These are phyloP conservation scores for Lasiommata megera DNA, from an alignment of 2,888 invertebrate genomes.

Conservation along the genomic window DNA sequence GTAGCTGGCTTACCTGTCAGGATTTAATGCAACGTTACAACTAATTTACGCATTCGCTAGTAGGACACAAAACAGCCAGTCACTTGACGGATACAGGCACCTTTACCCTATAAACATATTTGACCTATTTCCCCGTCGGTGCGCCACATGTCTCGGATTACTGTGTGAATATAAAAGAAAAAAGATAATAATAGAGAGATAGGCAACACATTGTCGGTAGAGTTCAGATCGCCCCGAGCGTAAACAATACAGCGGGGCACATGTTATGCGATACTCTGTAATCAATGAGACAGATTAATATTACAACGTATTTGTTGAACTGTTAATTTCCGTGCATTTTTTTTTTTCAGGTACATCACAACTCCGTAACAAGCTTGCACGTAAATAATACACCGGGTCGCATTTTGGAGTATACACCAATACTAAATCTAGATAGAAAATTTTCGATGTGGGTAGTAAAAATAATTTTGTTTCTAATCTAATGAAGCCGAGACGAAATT, in stretches of 20 bases:
- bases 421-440: no score
- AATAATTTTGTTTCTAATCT: no score
- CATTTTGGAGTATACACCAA: no score
- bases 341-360: no score
- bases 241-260: constrained; percentile 12
- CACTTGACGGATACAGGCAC: neutral
- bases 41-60: no score
- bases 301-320: neutral
- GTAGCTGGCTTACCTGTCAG: no score
- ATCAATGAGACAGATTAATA: neutral
- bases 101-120: constrained; percentile 47
- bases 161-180: constrained; percentile 56
- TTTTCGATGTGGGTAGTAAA: no score
- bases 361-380: no score
- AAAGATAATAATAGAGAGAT: constrained; percentile 36
- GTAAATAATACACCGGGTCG: no score
- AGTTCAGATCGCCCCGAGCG: constrained; percentile 12
- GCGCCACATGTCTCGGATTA: constrained; percentile 64
- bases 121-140: constrained; percentile 58
- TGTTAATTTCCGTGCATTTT: no score
- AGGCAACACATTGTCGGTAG: constrained; percentile 32
- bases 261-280: neutral
- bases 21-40: no score
- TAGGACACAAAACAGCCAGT: neutral
- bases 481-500: no score